A percentile compares a stretch with the other conserved stretches of the same genome.
Conservation (phyloP, 2,113 vertebrate genomes). For the Callopanchax toddi region DNA sequence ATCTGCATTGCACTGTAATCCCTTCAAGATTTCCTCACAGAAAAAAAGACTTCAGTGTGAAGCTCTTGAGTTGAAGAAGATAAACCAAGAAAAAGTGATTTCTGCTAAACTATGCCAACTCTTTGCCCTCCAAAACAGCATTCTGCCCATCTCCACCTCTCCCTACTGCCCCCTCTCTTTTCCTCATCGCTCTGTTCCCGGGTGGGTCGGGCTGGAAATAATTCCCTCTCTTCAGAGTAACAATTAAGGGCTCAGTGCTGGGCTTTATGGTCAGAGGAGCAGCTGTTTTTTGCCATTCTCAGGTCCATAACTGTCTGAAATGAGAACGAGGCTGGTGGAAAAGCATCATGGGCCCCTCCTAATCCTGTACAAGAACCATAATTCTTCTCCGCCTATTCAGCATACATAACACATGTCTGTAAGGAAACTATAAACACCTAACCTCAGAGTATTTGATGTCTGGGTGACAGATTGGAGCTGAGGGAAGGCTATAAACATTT, state of each 20-base stretch:
- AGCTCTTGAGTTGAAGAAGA: too few species aligned
- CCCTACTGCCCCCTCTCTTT: slow-evolving; percentile 34
- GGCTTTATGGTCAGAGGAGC: slow-evolving; percentile 80
- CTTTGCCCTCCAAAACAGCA: too few species aligned
- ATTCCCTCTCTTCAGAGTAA: slow-evolving; percentile 68
- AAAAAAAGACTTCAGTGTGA: too few species aligned
- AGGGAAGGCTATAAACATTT: slow-evolving; percentile 44
- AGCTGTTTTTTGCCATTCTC: slow-evolving; percentile 76
- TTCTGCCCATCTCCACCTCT: background rate
- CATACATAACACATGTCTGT: slow-evolving; percentile 60
- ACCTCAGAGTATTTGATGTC: slow-evolving; percentile 42
- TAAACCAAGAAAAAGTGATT: too few species aligned
- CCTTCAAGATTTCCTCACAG: too few species aligned
- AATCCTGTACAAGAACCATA: slow-evolving; percentile 58
- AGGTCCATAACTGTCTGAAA: slow-evolving; percentile 75
- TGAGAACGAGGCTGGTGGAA: slow-evolving; percentile 52
- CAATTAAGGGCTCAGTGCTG: slow-evolving; percentile 75
- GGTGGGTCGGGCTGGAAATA: slow-evolving; percentile 59
- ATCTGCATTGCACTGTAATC: too few species aligned
- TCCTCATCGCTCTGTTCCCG: slow-evolving; percentile 44
- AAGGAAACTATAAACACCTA: slow-evolving; percentile 67
- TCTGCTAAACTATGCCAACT: too few species aligned
- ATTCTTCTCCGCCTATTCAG: slow-evolving; percentile 67
- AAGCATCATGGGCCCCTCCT: slow-evolving; percentile 33
- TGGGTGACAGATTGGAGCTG: slow-evolving; percentile 51